phyloP scores from a whole-genome alignment of 2,888 invertebrate genomes.

The Micropterix aruncella region DNA sequence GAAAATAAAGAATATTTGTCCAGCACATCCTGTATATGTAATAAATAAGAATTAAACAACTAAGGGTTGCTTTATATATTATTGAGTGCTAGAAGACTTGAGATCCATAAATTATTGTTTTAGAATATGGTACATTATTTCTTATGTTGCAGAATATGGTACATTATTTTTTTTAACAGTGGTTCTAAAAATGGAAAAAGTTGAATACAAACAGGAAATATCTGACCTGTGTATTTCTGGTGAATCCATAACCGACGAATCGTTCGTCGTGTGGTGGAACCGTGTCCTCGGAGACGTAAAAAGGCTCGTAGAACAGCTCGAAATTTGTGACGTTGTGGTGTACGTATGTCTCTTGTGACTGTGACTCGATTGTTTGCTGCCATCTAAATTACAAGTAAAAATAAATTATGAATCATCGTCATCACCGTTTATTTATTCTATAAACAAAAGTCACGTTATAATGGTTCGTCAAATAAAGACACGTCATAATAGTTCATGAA shows the following conservation, averaged over 20 bases:
- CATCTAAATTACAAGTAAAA: too few relatives aligned
- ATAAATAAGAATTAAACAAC: too few relatives aligned
- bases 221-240: constrained; percentile 77
- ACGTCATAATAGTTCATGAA: background rate
- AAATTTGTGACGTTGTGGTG: constrained; percentile 78
- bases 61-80: too few relatives aligned
- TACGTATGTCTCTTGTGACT: constrained; percentile 50
- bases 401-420: constrained; percentile 2
- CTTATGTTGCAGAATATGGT: too few relatives aligned
- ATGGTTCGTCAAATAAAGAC: background rate
- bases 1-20: too few relatives aligned
- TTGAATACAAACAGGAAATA: too few relatives aligned
- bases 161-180: too few relatives aligned
- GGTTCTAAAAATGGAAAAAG: too few relatives aligned
- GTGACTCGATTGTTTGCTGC: constrained; percentile 45
- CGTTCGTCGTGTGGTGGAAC: constrained; percentile 79
- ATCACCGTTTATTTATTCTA: background rate
- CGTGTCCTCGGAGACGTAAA: constrained; percentile 72
- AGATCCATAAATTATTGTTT: too few relatives aligned
- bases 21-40: too few relatives aligned
- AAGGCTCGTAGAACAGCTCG: constrained; percentile 81
- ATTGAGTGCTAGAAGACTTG: too few relatives aligned
- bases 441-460: background rate
- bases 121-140: too few relatives aligned
- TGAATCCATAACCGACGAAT: constrained; percentile 85